Evolutionary conservation across 2,888 invertebrate genomes (phyloP), one percentile per base, ranked within the genome.

Genomic region (Dermolepida albohirtum): DNA sequence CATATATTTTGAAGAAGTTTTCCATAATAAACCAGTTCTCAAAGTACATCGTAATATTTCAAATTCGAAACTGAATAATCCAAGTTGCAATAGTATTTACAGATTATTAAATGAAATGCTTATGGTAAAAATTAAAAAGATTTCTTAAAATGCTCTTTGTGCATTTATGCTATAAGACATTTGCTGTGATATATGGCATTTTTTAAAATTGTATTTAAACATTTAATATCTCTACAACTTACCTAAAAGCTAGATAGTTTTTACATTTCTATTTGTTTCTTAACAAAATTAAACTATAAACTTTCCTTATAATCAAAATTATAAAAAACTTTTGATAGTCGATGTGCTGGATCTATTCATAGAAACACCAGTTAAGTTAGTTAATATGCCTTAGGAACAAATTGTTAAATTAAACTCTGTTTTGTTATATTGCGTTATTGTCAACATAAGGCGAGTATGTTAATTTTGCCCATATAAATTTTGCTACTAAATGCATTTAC

Each of bases 1-100:
- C 49, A 11, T 63, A 63, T 63, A 63, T 63, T 63, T 51, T 63
- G 49, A 63, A 63, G 27, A 63, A 44, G 44, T 44, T 59, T 57
- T 44, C 44, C 44, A 29, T 47, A 47, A 44, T 59, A 59, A 59
- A 12, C 44, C 59, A 59, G 44, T 59, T 59, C 14, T 44, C 17
- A 40, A 43, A 12, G 44, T 59, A 59, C 47, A 59, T 16, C 27
- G 44, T 43, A 59, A 50, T 22, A 59, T 27, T 59, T 59, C 47
- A 44, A 59, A 44, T 29, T 59, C 8, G 22, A 27, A 41, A 12
- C n/a, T 29, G 44, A 29, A 54, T 16, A 27, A 29, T 59, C 59
- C 44, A 47, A 59, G 27, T 7, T 34, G 6, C 34, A 34, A 44
- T 8, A 54, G 17, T 16, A 54, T 54, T 34, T 39, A 39, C 17